These are phyloP conservation scores for Mellilla xanthometata DNA, from an alignment of 2,888 invertebrate genomes.

Conservation along the genomic window DNA sequence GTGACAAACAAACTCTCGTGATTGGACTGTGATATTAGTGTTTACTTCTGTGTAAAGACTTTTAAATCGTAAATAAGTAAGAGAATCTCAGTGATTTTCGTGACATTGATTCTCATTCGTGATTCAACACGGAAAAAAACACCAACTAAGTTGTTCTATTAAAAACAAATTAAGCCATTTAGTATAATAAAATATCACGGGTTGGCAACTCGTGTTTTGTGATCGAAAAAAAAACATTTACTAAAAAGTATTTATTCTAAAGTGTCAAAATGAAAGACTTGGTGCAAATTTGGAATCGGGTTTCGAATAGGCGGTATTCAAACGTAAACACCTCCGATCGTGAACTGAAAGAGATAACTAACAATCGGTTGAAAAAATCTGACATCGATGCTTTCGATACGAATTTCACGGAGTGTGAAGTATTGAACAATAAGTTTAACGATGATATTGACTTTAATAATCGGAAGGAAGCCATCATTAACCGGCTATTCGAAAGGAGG, in stretches of 20 bases:
- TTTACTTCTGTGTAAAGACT: neutral
- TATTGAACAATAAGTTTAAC: conserved; percentile 55
- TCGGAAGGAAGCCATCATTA: conserved; percentile 65
- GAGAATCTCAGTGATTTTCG: neutral
- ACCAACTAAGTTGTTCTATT: conserved; percentile 11
- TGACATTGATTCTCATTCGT: conserved; percentile 8
- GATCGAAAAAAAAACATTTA: neutral
- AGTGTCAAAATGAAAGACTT: conserved; percentile 83
- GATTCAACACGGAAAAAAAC: conserved; percentile 12
- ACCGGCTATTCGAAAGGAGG: conserved; percentile 61
- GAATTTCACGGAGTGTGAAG: conserved; percentile 66
- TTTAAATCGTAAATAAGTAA: neutral
- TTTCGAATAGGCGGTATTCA: conserved; percentile 80
- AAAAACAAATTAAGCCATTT: conserved; percentile 15
- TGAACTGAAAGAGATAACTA: conserved; percentile 59
- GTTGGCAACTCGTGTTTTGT: neutral
- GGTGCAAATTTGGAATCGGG: conserved; percentile 80
- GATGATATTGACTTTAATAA: conserved; percentile 64
- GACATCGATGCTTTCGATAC: conserved; percentile 60
- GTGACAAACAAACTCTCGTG: conserved; percentile 4
- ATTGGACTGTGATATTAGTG: conserved; percentile 1
- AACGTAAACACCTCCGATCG: conserved; percentile 69
- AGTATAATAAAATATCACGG: conserved; percentile 1
- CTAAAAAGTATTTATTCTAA: neutral
- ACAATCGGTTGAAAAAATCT: conserved; percentile 52